Percentiles rank a stretch among this genome's conserved stretches.
phyloP scores from a whole-genome alignment of 2,113 vertebrate genomes.

The Bucco capensis region DNA sequence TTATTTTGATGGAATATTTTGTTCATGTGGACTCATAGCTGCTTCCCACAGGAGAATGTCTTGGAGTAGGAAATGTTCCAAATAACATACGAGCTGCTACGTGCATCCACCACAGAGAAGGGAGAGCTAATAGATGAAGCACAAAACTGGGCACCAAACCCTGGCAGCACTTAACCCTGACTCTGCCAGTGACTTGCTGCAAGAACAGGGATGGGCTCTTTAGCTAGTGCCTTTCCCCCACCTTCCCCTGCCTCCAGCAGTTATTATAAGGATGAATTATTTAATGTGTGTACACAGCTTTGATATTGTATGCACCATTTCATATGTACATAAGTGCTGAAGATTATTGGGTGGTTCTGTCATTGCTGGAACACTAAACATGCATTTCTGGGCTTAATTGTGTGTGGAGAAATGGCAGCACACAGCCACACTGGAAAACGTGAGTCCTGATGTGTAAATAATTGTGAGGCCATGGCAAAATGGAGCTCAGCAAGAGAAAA shows the following conservation, averaged over 20 bases:
- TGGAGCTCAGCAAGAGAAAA: neutral
- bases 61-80: constrained; percentile 27
- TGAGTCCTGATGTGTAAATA: neutral
- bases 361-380: neutral
- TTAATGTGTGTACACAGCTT: constrained; percentile 39
- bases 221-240: neutral
- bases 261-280: constrained; percentile 30
- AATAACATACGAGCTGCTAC: neutral
- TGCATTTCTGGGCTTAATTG: constrained; percentile 28
- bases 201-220: neutral
- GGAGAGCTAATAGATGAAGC: neutral
- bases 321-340: constrained; percentile 9
- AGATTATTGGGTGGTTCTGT: constrained; percentile 4
- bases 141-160: neutral
- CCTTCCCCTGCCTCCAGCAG: accelerated
- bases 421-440: neutral
- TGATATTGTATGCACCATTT: constrained; percentile 45
- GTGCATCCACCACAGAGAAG: neutral
- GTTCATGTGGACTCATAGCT: neutral
- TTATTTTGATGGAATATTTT: constrained; percentile 17
- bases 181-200: neutral
- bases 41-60: constrained; percentile 29
- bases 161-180: neutral
- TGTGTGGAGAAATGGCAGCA: neutral
- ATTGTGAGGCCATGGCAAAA: neutral